A percentile compares a stretch with the other conserved stretches of the same genome.
Conservation (phyloP, 2,888 invertebrate genomes). For the Drosophila putrida region DNA sequence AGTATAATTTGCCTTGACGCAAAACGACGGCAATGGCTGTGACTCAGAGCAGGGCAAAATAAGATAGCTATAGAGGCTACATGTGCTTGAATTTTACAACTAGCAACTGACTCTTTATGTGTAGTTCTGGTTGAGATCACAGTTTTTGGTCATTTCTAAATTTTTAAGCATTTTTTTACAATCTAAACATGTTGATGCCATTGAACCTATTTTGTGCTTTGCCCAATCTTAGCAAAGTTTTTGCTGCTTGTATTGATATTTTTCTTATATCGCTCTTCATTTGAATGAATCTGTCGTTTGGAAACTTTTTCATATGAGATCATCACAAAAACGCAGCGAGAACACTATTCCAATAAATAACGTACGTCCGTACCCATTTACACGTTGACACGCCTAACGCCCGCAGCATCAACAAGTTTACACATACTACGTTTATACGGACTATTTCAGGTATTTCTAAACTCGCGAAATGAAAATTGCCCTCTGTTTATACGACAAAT, state of each 20-base stretch:
- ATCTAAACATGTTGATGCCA: slow-evolving; percentile 47
- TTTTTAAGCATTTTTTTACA: slow-evolving; percentile 33
- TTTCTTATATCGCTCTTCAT: slow-evolving; percentile 37
- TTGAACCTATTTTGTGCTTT: slow-evolving; percentile 59
- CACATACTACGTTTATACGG: too few species aligned
- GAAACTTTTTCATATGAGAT: slow-evolving; percentile 75
- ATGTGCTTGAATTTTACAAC: slow-evolving; percentile 21
- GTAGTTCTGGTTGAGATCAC: slow-evolving; percentile 35
- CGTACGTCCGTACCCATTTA: slow-evolving; percentile 16
- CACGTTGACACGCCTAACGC: slow-evolving; percentile 52
- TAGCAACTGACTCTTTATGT: slow-evolving; percentile 29
- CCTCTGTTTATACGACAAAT: too few species aligned
- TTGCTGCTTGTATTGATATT: slow-evolving; percentile 36
- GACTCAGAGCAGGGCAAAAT: slow-evolving; percentile 36
- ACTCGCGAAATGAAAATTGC: too few species aligned
- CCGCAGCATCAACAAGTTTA: slow-evolving; percentile 63
- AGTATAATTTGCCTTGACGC: slow-evolving; percentile 36
- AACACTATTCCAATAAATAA: slow-evolving; percentile 43
- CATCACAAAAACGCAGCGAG: slow-evolving; percentile 57
- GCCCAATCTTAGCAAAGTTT: slow-evolving; percentile 30
- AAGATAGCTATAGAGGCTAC: slow-evolving; percentile 22
- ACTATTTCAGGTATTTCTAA: too few species aligned
- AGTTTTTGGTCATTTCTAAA: slow-evolving; percentile 49
- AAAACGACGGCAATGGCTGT: slow-evolving; percentile 1
- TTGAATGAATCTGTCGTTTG: slow-evolving; percentile 36